phyloP scores from a whole-genome alignment of 2,113 vertebrate genomes.

The Rhegmatorhina hoffmannsi region DNA sequence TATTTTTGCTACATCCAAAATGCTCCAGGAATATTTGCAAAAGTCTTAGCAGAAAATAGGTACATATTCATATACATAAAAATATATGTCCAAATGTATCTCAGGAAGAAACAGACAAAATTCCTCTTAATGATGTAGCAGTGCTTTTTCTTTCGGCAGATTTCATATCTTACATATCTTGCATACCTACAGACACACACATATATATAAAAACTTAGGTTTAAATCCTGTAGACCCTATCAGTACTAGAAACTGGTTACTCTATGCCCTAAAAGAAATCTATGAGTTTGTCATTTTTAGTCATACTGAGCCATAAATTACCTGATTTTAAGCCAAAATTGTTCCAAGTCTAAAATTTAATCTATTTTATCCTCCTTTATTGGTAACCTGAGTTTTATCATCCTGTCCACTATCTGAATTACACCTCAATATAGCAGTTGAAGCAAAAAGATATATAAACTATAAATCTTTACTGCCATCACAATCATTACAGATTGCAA shows the following conservation, averaged over 20 bases:
- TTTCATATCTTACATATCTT: neutral
- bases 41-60: neutral
- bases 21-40: neutral
- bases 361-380: neutral
- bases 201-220: neutral
- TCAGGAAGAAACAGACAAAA: neutral
- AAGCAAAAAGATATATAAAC: neutral
- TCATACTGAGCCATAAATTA: neutral
- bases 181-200: accelerated
- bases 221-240: neutral
- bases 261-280: neutral
- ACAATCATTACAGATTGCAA: neutral
- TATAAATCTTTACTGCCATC: neutral
- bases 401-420: neutral
- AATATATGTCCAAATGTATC: neutral
- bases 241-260: neutral
- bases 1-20: neutral
- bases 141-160: neutral
- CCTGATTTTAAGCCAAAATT: neutral
- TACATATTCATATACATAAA: neutral
- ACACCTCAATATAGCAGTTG: neutral
- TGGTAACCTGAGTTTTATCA: neutral
- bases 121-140: neutral
- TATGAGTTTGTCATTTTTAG: neutral
- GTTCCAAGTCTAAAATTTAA: neutral